Evolutionary conservation across 2,888 invertebrate genomes (phyloP), one percentile per base, ranked within the genome.

Genomic region (Scaeva pyrastri): DNA sequence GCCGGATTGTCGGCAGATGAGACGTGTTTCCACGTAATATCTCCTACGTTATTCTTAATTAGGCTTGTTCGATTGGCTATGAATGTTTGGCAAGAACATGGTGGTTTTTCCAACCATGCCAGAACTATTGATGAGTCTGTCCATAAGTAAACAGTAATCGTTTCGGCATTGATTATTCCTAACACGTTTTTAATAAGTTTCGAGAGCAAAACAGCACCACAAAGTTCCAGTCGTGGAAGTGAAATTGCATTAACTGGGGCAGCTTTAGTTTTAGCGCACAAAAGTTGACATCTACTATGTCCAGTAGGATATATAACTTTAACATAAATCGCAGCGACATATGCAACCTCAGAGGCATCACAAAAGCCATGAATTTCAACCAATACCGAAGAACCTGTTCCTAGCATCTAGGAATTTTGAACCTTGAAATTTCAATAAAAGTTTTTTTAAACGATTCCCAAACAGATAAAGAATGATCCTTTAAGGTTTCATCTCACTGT

Each of bases 251-350:
- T 36, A 2, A 87, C 52, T 3, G 88, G 88, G 2, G 88, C 86
- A 10, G 87, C 79, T 31, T 82, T 88, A 0, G 76, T 77, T 66
- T 88, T 88, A 3, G 88, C 64, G 23, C 68, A 60, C 16, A 60
- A 43, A 1, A 70, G 19, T 3, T 43, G 36, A 62, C 12, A 56
- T 14, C 14, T 41, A 12, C 16, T 14, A 2, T 12, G 14, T 12
- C 14, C 11, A 19, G 31, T 8, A 55, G 7, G 4, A 3, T 26
- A 10, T 0, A 4, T 4, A n/a, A 66, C 73, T 39, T 23, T 55
- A 0, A 56, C 19, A 26, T 50, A 64, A 66, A 71, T 77, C 4
- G 48, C 41, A 7, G 66, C 71, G 0, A 56, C 23, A 56, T 64
- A 72, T 11, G 82, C 62, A 19, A 19, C 7, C 43, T 68, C 80